Evolutionary conservation across 2,797 vertebrate species (phyloP), one percentile per base, ranked within the genome.

Genomic region (Protonibea diacanthus): DNA sequence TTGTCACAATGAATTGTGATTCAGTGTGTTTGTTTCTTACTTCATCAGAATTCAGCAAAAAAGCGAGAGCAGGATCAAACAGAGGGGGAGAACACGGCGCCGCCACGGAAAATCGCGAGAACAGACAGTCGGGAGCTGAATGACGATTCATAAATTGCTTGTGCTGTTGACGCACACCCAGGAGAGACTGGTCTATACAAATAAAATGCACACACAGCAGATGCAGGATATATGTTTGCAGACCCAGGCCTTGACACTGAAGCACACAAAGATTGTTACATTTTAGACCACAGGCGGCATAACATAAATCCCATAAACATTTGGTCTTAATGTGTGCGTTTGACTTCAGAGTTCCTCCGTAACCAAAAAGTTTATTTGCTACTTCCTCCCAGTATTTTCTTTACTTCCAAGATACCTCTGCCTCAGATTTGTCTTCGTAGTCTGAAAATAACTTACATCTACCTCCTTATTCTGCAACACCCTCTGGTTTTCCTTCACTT

Each of bases 51-150:
- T 8, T 93, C 95, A 13, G 96, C 96, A 12, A 97, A 97, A 88
- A 97, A 97, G 90, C 95, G 97, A 89, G 97, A 97, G 81, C 97
- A 96, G 84, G 97, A 97, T 23, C 95, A 95, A 53, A 84, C 93
- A 73, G 96, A 97, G 51, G 96, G 95, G 1, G 97, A 97, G 88
- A 96, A 95, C 64, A 93, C 94, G 0, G 96, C 96, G 0, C 97
- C 97, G 0, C 96, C 97, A 2, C 91, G 96, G 59, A 97, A 98
- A 92, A 96, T 97, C 20, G 96, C 96, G 2, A 93, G 96, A 88
- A 97, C 95, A 70, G 96, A 97, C 92, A 96, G 96, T 91, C 95
- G 95, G 71, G 97, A 97, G 83, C 95, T 94, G 93, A 96, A 92
- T 0, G 96, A 97, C 88, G 96, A 97, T 93, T 96, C 95, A 78